Evolutionary conservation across 2,888 invertebrate species (phyloP).

Genomic region (Petrolisthes cinctipes): DNA sequence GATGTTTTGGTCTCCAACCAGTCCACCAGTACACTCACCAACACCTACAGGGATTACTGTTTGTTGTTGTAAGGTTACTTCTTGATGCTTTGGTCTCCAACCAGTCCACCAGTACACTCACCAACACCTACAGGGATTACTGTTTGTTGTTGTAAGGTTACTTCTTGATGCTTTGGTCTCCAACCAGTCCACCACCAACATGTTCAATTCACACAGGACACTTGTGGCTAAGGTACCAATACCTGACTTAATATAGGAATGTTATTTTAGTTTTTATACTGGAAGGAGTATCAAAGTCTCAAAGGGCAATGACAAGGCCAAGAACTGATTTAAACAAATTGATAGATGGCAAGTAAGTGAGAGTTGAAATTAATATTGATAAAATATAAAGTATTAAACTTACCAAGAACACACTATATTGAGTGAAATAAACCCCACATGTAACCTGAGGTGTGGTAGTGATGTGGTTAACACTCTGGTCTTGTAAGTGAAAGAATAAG

Average conservation of each 20-base stretch:
- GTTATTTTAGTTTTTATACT: no score
- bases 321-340: not conserved
- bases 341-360: not conserved
- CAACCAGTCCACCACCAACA: slow-evolving; percentile 92
- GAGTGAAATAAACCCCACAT: no score
- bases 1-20: slow-evolving; percentile 92
- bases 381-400: not conserved
- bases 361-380: not conserved
- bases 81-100: slow-evolving; percentile 90
- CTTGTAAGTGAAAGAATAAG: no score
- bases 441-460: no score
- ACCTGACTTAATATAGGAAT: no score
- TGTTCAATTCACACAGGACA: slow-evolving; percentile 92
- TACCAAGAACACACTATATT: no score
- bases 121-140: slow-evolving; percentile 80
- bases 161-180: slow-evolving; percentile 88
- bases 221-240: slow-evolving; percentile 84
- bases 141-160: slow-evolving; percentile 86
- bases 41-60: slow-evolving; percentile 79
- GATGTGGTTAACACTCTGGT: no score
- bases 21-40: slow-evolving; percentile 87
- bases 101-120: slow-evolving; percentile 89
- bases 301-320: no score
- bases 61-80: slow-evolving; percentile 85
- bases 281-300: no score